Base-by-base conservation (phyloP, 2,888 invertebrate species). In the Diplazon laetatorius region DNA sequence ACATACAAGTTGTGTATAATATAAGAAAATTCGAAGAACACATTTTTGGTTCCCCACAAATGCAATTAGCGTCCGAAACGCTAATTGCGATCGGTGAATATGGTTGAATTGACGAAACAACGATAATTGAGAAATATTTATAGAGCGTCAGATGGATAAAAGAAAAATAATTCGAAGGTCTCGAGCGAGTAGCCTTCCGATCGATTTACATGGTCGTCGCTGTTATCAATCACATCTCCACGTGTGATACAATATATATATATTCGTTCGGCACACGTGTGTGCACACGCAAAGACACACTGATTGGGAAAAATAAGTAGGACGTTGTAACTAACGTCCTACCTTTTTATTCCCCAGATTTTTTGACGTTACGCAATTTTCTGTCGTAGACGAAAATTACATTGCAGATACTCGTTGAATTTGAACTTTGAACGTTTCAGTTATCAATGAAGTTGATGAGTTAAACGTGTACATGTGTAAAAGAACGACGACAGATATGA, bases 41-140 rank as follows among this genome's bases (percentile, higher is more conserved):
- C n/a, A n/a, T n/a, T n/a, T n/a, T n/a, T n/a, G n/a, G n/a, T n/a
- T n/a, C n/a, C n/a, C n/a, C n/a, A n/a, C n/a, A n/a, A n/a, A n/a
- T n/a, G n/a, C n/a, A n/a, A n/a, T 10, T 37, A 18, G 22, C 14
- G 59, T 18, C 39, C 2, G 12, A 60, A 14, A 25, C 14, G 42
- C 44, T 25, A 42, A 44, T 14, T 9, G 9, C 25, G 25, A 42
- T 44, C 14, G 22, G 18, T 44, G 44, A 25, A 42, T 18, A n/a
- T 14, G 25, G 25, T 44, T 12, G 3, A 44, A 42, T 1, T 60
- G 14, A 60, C 60, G 6, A 25, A 25, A 9, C 1, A 14, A 14
- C 10, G 60, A 60, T 44, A 60, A 60, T 60, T 59, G 25, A 44
- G 46, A 25, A 16, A 62, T 4, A 9, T 25, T 10, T 10, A 12